Base-by-base conservation (phyloP, 2,888 invertebrate genomes). In the Thera britannica region DNA sequence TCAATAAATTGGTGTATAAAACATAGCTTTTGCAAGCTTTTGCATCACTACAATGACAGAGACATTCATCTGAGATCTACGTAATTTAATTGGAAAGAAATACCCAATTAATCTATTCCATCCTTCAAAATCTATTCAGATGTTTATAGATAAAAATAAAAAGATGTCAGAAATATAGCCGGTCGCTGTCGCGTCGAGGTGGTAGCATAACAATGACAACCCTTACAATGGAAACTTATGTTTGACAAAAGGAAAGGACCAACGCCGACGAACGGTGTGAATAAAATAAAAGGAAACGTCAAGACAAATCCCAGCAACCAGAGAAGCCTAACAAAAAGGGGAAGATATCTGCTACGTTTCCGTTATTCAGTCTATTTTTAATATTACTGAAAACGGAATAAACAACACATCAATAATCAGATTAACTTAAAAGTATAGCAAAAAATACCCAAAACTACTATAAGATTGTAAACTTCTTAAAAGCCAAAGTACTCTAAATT, bases 161-260 rank as follows among this genome's bases (percentile, higher is more conserved):
- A 70, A 78, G 9, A 46, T 78, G 72, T 77, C 62, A 65, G 65
- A 67, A 77, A 78, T 82, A 77, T 79, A 79, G 77, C 78, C 78
- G 80, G 79, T 75, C 3, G 73, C 74, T 80, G 80, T 79, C 76
- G 72, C 75, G 71, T 74, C 79, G 77, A 77, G 75, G 77, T 80
- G 82, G 83, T 83, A 83, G 84, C 83, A 85, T 84, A 87, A 86
- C 86, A 87, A 86, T 83, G 86, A 84, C 85, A 82, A 77, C 79
- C 83, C 83, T 78, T 87, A 87, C 87, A 87, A 87, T 87, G 85
- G 85, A 87, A 86, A 85, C 84, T 86, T 84, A 82, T 86, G 85
- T 86, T 80, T 80, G 80, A 85, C 85, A 87, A 87, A 87, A 87
- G 80, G 82, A 86, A 85, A 80, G 81, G 80, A 76, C 79, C 73